Evolutionary conservation across 1,140 invertebrate species (phyloP), one percentile per base, ranked within the genome.

Genomic region (Drosophila navojoa): DNA sequence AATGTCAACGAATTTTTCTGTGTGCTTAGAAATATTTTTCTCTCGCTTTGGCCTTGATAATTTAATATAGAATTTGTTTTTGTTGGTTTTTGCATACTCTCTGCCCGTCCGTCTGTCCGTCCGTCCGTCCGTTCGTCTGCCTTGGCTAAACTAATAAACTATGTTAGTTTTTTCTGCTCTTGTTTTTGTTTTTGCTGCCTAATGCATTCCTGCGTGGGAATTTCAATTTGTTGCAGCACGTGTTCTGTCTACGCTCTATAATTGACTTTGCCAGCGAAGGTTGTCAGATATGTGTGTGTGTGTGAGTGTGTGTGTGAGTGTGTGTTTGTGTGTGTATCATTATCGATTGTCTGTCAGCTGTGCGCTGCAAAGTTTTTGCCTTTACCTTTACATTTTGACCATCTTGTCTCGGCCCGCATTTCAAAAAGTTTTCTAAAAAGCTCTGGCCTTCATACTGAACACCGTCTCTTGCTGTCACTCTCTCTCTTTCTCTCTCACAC

Each of bases 331-430:
- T 10, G 5, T 19, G 7, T 42, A 42, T 16, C 16, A 15, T 53
- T 81, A 85, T 85, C 70, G 81, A 85, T 85, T 78, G 64, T 45
- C 55, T 67, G 52, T 19, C 40, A 7, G 27, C 67, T 19, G 13
- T 55, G 54, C 67, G 32, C 9, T 3, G 35, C 35, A 45, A 45
- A 45, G 42, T 15, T 68, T 77, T 75, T 57, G 42, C 32, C n/a
- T 9, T 16, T 50, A 27, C 59, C 35, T 38, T 38, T 53, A 9
- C 25, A 49, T 53, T 70, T 86, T 68, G 63, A 76, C 71, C 74
- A 84, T 63, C 76, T 81, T 75, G 76, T 57, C 25, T 50, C 57
- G 72, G 54, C 81, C 77, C 75, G 81, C 77, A 86, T 85, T 67
- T 69, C 52, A 16, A 44, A 77, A 79, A 66, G 55, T 76, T 62